A percentile compares a stretch with the other conserved stretches of the same genome.
These are phyloP conservation scores for Otolemur crassicaudatus DNA, from an alignment of 2,797 vertebrate genomes.

Conservation along the genomic window DNA sequence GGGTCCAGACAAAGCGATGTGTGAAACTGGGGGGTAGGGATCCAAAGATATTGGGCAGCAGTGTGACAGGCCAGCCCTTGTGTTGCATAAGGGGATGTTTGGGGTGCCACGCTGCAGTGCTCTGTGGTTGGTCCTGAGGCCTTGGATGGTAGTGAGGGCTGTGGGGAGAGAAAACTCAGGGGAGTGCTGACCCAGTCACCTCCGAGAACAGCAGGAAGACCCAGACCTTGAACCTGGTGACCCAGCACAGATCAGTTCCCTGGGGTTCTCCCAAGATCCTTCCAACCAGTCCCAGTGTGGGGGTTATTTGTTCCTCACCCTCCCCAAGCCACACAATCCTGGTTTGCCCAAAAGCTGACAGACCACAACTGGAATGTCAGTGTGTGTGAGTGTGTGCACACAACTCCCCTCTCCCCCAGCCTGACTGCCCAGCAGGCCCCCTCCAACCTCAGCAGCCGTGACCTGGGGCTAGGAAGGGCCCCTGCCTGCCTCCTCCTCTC, in stretches of 20 bases:
- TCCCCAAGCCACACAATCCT: conserved; percentile 75
- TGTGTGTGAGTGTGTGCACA: not conserved
- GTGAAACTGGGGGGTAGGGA: not conserved
- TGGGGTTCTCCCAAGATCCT: conserved; percentile 21
- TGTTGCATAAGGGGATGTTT: not conserved
- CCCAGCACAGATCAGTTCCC: not conserved
- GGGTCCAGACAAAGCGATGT: not conserved
- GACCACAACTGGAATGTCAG: conserved; percentile 74
- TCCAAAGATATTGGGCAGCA: not conserved
- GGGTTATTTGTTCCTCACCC: conserved; percentile 60
- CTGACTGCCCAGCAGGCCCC: not conserved
- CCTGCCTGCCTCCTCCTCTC: not conserved
- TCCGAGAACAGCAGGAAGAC: conserved; percentile 23
- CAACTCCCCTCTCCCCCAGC: not conserved
- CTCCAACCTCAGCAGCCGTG: not conserved
- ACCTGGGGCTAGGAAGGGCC: not conserved
- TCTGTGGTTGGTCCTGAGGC: not conserved
- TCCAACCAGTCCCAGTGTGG: conserved; percentile 38
- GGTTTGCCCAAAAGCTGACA: conserved; percentile 77
- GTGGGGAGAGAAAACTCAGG: not conserved
- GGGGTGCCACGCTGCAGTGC: not conserved
- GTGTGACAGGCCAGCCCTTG: not conserved
- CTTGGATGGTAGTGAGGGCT: not conserved
- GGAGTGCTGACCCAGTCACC: not conserved
- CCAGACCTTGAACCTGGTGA: not conserved